phyloP scores from a whole-genome alignment of 2,888 invertebrate species.

The Boloria euphrosyne region DNA sequence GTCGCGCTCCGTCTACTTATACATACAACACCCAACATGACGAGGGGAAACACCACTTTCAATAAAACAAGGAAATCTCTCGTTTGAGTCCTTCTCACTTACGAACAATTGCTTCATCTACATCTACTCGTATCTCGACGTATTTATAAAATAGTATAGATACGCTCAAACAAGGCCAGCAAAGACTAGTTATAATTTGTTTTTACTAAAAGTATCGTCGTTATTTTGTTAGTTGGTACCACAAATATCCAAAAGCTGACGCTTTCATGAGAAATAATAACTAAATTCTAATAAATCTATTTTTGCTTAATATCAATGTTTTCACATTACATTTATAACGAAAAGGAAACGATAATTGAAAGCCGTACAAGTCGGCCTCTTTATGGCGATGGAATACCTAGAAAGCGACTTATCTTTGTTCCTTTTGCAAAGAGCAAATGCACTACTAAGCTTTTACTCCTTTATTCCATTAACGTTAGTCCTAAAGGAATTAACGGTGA shows the following conservation, averaged over 20 bases:
- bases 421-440: conserved; percentile 46
- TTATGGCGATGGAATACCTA: conserved; percentile 32
- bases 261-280: no score
- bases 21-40: conserved; percentile 60
- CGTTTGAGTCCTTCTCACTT: conserved; percentile 63
- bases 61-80: conserved; percentile 70
- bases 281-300: no score
- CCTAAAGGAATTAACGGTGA: conserved; percentile 43
- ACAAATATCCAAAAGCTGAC: no score
- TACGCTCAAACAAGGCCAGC: conserved; percentile 1
- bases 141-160: conserved; percentile 16
- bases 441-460: conserved; percentile 69
- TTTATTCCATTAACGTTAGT: conserved; percentile 60
- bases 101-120: conserved; percentile 40
- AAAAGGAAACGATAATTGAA: conserved; percentile 25
- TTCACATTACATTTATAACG: neutral
- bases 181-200: neutral
- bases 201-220: no score
- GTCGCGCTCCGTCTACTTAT: conserved; percentile 57
- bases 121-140: conserved; percentile 21
- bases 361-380: conserved; percentile 34
- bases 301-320: neutral
- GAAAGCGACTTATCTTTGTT: conserved; percentile 43
- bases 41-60: conserved; percentile 65
- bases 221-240: no score